Base-by-base conservation (phyloP, 2,888 invertebrate genomes). In the Allacma fusca region DNA sequence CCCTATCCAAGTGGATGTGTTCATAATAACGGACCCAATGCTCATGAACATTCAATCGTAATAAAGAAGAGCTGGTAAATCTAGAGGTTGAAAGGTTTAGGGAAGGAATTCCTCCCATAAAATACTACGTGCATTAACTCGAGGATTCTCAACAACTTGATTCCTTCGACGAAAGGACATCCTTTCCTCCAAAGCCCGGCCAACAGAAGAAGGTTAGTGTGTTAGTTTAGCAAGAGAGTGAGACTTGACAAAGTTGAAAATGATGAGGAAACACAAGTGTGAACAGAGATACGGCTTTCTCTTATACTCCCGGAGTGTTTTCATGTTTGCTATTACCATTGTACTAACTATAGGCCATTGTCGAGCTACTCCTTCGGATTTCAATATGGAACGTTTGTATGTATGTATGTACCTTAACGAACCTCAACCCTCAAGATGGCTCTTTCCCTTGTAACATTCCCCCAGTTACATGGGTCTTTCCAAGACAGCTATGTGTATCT, bases 221-320 rank as follows among this genome's bases (percentile, higher is more conserved):
- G 50, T n/a, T 50, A 50, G 50, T 50, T 50, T 50, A 50, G 50
- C 50, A 5, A 50, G n/a, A 12, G 50, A 50, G 16, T 50, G 50
- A n/a, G 24, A 62, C n/a, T 59, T 59, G 59, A 59, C 62, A 62
- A 62, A 62, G 62, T 62, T 62, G 62, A 62, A 62, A 62, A 62
- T 62, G 62, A 62, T 62, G 62, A 62, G 24, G n/a, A 62, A 62
- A 62, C 62, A 62, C 62, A 62, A 62, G 62, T 62, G 62, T 62
- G 62, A 62, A 62, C 23, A 62, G 62, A 62, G 62, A 62, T 62
- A 62, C 23, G 62, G 16, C 13, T 12, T n/a, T n/a, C n/a, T 34
- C 34, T 34, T 7, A 34, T 7, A 9, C 34, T 34, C 9, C 34
- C 34, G 9, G 9, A 7, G 34, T 34, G 34, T 34, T 4, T 34